Percentiles rank a stretch among this genome's conserved stretches.
Evolutionary conservation across 2,888 invertebrate species (phyloP).

Genomic region (Deroplatys truncata): DNA sequence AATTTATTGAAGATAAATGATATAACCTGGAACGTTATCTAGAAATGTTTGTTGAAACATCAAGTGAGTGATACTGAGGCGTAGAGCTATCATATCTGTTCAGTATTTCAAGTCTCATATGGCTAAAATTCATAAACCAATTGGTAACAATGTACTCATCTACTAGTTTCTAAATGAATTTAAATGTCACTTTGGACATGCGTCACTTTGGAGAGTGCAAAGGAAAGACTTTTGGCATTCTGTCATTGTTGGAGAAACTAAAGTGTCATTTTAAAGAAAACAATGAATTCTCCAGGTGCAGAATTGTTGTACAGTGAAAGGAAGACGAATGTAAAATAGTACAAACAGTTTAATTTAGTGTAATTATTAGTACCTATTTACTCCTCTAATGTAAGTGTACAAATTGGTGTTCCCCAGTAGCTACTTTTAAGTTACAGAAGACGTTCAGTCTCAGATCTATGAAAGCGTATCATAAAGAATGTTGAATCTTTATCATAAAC

Average conservation of each 20-base stretch:
- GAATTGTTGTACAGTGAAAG: not conserved
- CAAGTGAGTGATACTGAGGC: not conserved
- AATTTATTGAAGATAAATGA: not conserved
- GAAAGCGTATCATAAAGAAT: not conserved
- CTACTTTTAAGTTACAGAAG: not conserved
- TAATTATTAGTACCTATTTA: not conserved
- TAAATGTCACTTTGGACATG: not conserved
- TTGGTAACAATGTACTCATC: not conserved
- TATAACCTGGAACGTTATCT: not conserved
- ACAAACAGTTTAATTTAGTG: not conserved
- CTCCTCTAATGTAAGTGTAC: conserved; percentile 10
- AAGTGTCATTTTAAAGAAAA: not conserved
- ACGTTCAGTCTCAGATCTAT: not conserved
- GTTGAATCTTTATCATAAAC: not conserved
- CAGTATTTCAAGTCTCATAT: not conserved
- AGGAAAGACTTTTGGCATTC: not conserved
- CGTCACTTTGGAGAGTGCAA: not conserved
- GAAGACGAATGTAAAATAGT: not conserved
- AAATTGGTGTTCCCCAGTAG: not conserved
- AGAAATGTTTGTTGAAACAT: not conserved
- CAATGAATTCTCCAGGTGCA: not conserved
- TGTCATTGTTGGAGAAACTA: not conserved
- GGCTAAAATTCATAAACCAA: not conserved
- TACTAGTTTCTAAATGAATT: not conserved
- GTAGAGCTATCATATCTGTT: not conserved